Evolutionary conservation across 2,797 vertebrate genomes (phyloP), one percentile per base, ranked within the genome.

Genomic region (Lophura swinhoii): DNA sequence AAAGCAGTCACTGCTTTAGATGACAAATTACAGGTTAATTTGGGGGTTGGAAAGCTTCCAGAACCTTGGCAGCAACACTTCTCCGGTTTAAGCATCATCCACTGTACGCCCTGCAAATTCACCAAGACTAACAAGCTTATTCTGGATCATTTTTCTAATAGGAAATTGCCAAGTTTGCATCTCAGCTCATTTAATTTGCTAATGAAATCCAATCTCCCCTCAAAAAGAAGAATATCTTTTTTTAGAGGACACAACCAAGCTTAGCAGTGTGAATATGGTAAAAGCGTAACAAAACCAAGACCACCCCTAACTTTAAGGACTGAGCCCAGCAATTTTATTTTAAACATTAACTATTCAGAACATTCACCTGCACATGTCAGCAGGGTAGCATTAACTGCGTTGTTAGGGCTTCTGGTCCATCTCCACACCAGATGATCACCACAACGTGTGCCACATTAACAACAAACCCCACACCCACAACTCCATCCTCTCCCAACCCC

Each of bases 1-100:
- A 96, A 82, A 83, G 69, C 24, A 79, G 79, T 8, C 70, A 64
- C 11, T 79, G 33, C 79, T 94, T 62, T 51, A 89, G 4, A 58
- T 68, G 64, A 96, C 73, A 93, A 95, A 94, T 91, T 62, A 92
- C 62, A 88, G 84, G 70, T 75, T 93, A 91, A 93, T 90, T 76
- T 0, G 10, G 55, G 63, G 31, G 75, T 12, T 12, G 15, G 53
- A 72, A 83, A 18, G 15, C 90, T 95, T 84, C 94, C 44, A 1
- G 22, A 91, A 77, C 3, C 73, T 81, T 93, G 88, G 86, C 76
- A 91, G 81, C 29, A 72, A 74, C 15, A 37, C 26, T 59, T 53
- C 68, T 49, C 49, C 49, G 44, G 72, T 77, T 87, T 51, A 70
- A 90, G 84, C 41, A 72, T 87, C 51, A 64, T 41, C 63, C 43